Evolutionary conservation across 1,140 invertebrate genomes (phyloP).

Genomic region (Monochamus saltuarius): DNA sequence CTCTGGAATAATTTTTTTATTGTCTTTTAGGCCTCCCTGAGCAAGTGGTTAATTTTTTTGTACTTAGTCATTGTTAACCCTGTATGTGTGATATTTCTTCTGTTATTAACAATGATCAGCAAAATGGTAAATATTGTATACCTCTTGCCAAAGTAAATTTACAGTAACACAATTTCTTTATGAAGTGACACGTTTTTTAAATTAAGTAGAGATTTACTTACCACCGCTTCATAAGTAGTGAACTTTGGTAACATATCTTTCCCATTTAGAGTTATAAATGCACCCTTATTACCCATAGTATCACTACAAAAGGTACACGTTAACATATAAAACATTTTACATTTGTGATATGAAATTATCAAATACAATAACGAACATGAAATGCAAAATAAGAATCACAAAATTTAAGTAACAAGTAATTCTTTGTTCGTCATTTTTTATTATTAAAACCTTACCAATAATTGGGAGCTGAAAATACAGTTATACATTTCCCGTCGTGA

Average conservation of each 20-base stretch:
- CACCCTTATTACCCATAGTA: conserved; percentile 97
- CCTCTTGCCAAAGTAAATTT: too few relatives aligned
- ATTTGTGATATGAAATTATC: too few relatives aligned
- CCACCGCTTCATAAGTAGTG: conserved; percentile 91
- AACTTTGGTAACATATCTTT: conserved; percentile 88
- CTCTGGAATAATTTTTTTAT: too few relatives aligned
- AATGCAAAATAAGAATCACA: background rate
- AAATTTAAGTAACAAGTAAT: background rate
- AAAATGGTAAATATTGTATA: too few relatives aligned
- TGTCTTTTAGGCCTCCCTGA: too few relatives aligned
- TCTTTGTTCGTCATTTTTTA: too few relatives aligned
- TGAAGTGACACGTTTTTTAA: conserved; percentile 15
- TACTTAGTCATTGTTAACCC: too few relatives aligned
- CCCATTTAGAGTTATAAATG: conserved; percentile 93
- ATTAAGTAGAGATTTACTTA: conserved; percentile 62
- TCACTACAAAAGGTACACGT: conserved; percentile 85
- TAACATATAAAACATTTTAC: too few relatives aligned
- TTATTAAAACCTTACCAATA: conserved; percentile 95
- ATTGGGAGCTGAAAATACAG: conserved; percentile 97
- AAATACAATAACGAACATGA: conserved; percentile 22
- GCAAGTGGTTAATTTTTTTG: too few relatives aligned
- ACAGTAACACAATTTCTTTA: too few relatives aligned
- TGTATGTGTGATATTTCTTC: too few relatives aligned
- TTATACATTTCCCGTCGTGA: conserved; percentile 93
- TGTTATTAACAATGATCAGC: too few relatives aligned